These are phyloP conservation scores for Petrocephalus zakoni DNA, from an alignment of 2,113 vertebrate genomes.

Conservation along the genomic window DNA sequence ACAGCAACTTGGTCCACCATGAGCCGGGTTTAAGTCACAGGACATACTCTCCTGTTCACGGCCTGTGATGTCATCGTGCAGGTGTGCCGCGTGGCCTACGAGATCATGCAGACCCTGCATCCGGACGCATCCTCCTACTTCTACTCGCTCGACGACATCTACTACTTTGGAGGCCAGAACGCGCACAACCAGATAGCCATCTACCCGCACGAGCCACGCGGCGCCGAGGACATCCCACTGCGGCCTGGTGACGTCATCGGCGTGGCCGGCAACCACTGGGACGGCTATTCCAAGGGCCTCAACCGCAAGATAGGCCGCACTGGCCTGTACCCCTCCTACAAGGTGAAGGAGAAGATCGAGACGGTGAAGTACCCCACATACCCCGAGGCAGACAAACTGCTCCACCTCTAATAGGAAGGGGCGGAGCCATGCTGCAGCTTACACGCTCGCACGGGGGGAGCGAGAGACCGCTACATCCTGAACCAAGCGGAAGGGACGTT, in stretches of 20 bases:
- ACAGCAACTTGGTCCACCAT: not conserved
- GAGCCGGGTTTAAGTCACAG: not conserved
- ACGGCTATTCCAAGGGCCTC: conserved; percentile 96
- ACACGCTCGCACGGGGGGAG: conserved; percentile 36
- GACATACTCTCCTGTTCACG: not conserved
- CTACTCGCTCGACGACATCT: conserved; percentile 96
- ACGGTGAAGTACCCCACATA: conserved; percentile 95
- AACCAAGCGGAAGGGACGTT: conserved; percentile 37
- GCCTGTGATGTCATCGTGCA: conserved; percentile 38
- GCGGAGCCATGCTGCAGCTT: conserved; percentile 10
- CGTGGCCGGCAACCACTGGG: conserved; percentile 97
- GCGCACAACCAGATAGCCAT: conserved; percentile 96
- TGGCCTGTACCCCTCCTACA: conserved; percentile 95
- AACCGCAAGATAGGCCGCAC: conserved; percentile 93
- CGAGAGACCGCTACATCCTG: conserved; percentile 26
- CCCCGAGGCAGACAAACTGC: conserved; percentile 88
- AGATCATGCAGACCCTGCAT: conserved; percentile 97
- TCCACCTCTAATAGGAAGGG: conserved; percentile 50
- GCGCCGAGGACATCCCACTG: conserved; percentile 86
- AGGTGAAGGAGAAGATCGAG: conserved; percentile 96
- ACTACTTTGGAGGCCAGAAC: conserved; percentile 98
- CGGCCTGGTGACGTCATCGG: conserved; percentile 92
- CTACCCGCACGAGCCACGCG: conserved; percentile 84
- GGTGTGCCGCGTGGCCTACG: conserved; percentile 97
- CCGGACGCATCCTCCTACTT: conserved; percentile 92